These are phyloP conservation scores for Ennomos erosarius DNA, from an alignment of 2,888 invertebrate species.

Conservation along the genomic window DNA sequence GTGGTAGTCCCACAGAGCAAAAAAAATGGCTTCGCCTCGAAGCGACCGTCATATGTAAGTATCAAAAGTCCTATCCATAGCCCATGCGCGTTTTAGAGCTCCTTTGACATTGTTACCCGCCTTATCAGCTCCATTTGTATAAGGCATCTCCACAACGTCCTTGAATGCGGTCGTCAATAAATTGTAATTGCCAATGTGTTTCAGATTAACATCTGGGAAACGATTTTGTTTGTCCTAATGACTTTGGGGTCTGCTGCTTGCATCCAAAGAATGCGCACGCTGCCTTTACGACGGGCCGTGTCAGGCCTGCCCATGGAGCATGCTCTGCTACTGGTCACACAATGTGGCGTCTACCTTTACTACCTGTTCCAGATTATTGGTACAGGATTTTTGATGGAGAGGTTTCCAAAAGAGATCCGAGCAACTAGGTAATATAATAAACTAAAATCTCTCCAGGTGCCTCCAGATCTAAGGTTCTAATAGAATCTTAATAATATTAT, in stretches of 20 bases:
- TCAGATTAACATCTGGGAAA: slow-evolving; percentile 86
- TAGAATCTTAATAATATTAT: no score
- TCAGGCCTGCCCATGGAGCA: slow-evolving; percentile 86
- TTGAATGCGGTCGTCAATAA: not conserved
- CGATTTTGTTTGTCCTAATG: slow-evolving; percentile 74
- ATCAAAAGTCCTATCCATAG: no score
- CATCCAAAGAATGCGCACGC: slow-evolving; percentile 71
- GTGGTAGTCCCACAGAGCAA: no score
- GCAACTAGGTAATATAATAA: slow-evolving; percentile 69
- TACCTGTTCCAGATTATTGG: slow-evolving; percentile 92
- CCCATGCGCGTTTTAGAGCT: no score
- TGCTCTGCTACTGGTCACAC: slow-evolving; percentile 90
- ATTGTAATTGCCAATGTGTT: slow-evolving; percentile 37
- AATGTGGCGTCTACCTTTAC: slow-evolving; percentile 92
- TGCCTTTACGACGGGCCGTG: slow-evolving; percentile 66
- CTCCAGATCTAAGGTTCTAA: no score
- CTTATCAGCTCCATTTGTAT: no score
- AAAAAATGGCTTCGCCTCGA: no score
- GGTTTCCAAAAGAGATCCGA: slow-evolving; percentile 64
- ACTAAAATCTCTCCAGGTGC: not conserved
- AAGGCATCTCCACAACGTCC: no score
- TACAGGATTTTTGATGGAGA: slow-evolving; percentile 84
- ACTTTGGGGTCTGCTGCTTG: slow-evolving; percentile 72
- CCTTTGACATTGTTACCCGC: no score
- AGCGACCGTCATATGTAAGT: no score